These are phyloP conservation scores for Seira ritae DNA, from an alignment of 2,888 invertebrate species.

Conservation along the genomic window DNA sequence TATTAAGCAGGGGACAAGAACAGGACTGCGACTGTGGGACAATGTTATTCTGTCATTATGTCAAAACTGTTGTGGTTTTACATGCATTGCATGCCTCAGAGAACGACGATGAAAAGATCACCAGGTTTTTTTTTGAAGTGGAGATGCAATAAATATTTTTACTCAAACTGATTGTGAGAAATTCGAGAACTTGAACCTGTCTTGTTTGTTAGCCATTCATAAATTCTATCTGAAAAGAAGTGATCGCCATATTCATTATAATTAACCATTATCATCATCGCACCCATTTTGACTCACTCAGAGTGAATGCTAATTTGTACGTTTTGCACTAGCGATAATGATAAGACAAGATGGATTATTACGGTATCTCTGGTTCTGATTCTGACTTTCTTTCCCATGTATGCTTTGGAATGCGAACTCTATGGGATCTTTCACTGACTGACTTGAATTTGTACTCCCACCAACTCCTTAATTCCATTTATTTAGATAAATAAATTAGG, in stretches of 20 bases:
- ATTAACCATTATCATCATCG: background rate
- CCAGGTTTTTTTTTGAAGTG: too few relatives aligned
- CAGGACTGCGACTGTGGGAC: background rate
- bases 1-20: background rate
- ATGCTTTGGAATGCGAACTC: slow-evolving; percentile 16
- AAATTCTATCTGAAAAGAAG: slow-evolving; percentile 21
- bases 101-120: too few relatives aligned
- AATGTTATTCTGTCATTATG: background rate
- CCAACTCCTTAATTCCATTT: too few relatives aligned
- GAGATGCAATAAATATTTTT: too few relatives aligned
- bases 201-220: slow-evolving; percentile 22
- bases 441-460: background rate
- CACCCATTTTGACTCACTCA: slow-evolving; percentile 28
- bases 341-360: background rate
- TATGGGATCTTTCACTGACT: slow-evolving; percentile 24
- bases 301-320: slow-evolving; percentile 36
- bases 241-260: background rate
- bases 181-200: slow-evolving; percentile 51
- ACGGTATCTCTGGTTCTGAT: too few relatives aligned
- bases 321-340: slow-evolving; percentile 20
- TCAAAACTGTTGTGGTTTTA: background rate
- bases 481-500: background rate
- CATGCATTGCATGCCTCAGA: background rate
- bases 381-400: too few relatives aligned
- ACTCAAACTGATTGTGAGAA: too few relatives aligned